Base-by-base conservation (phyloP, 1,140 invertebrate genomes). In the Orius insidiosus region DNA sequence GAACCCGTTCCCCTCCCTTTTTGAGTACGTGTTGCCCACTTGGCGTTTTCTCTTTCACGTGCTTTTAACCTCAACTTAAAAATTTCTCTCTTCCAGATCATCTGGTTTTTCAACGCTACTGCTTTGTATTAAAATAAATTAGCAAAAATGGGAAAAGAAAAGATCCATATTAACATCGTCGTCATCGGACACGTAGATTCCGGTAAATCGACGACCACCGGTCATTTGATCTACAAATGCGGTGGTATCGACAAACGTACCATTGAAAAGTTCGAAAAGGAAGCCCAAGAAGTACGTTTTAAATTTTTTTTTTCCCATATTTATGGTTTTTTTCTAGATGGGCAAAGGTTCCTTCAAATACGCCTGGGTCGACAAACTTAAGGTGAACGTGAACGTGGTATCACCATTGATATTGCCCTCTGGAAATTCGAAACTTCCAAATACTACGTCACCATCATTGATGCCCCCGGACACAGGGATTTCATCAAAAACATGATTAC, bases 401-500 rank as follows among this genome's bases (percentile, higher is more conserved):
- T 98, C 62, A 98, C 95, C 59, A 98, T 99, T 59, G 94, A 98
- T 65, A 98, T 98, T 60, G 92, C 94, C n/a, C 67, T 98, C 43
- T 98, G 94, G 94, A 98, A 98, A 66, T 98, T 98, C 61, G 93
- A 98, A 63, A 98, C 94, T 2, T 72, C 78, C 33, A 97, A 90
- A 62, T 98, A 90, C 67, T 95, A 94, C 62, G 85, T 98, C 18
- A 98, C 95, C 54, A 96, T 98, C 65, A 98, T 98, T 66, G 95
- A 98, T 65, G 94, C 95, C 15, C 95, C 95, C 9, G 95, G 95
- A 8, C 95, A 98, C 68, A 80, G 94, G 64, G 95, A 98, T 76
- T 98, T 98, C 76, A 98, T 98, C 70, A 98, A 98, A 71, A 98
- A 98, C 78, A 98, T 98, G 95, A 98, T 98, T 60, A 98, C 94